phyloP scores from a whole-genome alignment of 1,140 invertebrate species.

The Philotrypesis tridentata region DNA sequence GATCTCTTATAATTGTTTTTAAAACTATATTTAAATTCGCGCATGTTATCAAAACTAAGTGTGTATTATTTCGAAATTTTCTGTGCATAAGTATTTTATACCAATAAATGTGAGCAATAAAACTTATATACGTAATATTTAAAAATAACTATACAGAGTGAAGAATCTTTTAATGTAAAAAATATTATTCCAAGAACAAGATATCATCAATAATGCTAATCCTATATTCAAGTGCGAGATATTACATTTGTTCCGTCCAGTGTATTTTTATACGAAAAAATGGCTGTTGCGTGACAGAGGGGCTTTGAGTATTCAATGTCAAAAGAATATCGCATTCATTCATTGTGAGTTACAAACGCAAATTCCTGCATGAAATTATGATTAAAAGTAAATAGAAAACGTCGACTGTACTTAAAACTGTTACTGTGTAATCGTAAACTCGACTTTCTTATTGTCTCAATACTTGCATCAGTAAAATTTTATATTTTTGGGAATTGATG shows the following conservation, averaged over 20 bases:
- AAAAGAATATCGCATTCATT: background rate
- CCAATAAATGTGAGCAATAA: background rate
- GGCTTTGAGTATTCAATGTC: constrained; percentile 4
- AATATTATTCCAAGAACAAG: background rate
- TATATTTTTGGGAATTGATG: too few species aligned
- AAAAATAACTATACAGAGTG: background rate
- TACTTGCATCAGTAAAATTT: background rate
- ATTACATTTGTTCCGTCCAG: constrained; percentile 64
- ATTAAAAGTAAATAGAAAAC: background rate
- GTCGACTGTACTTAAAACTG: constrained; percentile 33
- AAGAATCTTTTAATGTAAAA: background rate
- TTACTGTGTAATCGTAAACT: background rate
- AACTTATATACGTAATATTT: background rate
- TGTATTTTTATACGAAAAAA: constrained; percentile 66
- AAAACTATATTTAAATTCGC: background rate
- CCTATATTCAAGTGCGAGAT: constrained; percentile 10
- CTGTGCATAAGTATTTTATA: background rate
- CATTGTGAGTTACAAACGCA: background rate
- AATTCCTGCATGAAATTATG: background rate
- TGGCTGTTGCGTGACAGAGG: constrained; percentile 19
- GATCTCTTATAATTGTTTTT: constrained; percentile 3
- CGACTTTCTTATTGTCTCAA: background rate
- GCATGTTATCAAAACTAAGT: too few species aligned
- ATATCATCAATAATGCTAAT: background rate
- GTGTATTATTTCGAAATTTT: too few species aligned